These are phyloP conservation scores for Protosalanx chinensis DNA, from an alignment of 2,797 vertebrate species.

Conservation along the genomic window DNA sequence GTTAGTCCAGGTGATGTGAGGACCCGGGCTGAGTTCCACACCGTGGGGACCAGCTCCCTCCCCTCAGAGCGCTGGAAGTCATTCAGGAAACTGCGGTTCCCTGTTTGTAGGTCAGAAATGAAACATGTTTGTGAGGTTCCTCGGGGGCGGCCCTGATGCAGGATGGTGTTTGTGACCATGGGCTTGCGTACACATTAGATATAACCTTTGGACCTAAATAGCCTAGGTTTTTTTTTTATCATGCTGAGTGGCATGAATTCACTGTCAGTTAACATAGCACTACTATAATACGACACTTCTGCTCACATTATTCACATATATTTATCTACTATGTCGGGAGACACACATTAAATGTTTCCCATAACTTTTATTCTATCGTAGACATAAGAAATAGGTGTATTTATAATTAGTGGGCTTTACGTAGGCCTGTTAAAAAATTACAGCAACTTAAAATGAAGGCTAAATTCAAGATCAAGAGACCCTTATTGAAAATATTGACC, in stretches of 20 bases:
- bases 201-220: slow-evolving; percentile 72
- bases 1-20: slow-evolving; percentile 54
- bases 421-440: neutral
- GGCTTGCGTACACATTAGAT: slow-evolving; percentile 54
- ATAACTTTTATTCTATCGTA: too few relatives aligned
- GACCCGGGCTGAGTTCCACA: slow-evolving; percentile 57
- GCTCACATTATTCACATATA: neutral
- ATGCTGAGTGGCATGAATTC: slow-evolving; percentile 10
- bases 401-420: neutral
- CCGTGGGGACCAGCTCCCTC: slow-evolving; percentile 74
- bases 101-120: slow-evolving; percentile 52
- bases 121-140: neutral
- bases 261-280: slow-evolving; percentile 6
- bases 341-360: too few relatives aligned
- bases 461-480: neutral
- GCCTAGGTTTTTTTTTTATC: slow-evolving; percentile 31
- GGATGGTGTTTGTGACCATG: slow-evolving; percentile 25
- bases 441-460: neutral
- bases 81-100: slow-evolving; percentile 82
- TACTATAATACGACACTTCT: slow-evolving; percentile 17
- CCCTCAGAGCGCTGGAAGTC: slow-evolving; percentile 89
- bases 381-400: neutral
- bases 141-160: too few relatives aligned
- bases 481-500: neutral
- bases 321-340: too few relatives aligned